Conservation (phyloP, 2,888 invertebrate species). For the Labia minor region DNA sequence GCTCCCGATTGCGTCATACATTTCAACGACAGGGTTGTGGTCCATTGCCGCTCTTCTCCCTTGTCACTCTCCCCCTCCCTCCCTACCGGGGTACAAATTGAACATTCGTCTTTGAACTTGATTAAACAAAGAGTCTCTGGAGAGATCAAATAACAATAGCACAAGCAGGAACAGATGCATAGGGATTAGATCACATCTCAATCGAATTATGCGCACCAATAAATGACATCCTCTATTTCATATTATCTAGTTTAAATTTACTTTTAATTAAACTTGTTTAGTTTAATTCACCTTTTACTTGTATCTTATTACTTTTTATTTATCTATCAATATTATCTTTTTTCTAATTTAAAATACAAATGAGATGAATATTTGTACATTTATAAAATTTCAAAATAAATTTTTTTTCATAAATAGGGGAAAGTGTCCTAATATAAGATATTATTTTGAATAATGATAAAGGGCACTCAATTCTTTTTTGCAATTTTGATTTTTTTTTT, state of each 20-base stretch:
- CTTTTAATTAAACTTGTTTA: neutral
- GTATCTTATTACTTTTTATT: too few species aligned
- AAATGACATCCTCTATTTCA: neutral
- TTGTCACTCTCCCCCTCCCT: neutral
- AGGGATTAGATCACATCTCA: neutral
- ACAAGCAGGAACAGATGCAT: neutral
- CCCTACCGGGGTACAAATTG: neutral
- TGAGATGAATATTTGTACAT: too few species aligned
- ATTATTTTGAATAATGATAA: too few species aligned
- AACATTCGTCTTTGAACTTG: slow-evolving; percentile 13
- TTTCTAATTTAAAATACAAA: too few species aligned
- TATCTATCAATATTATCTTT: too few species aligned
- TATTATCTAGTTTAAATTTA: neutral
- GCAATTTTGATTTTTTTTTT: too few species aligned
- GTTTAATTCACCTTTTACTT: too few species aligned
- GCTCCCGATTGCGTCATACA: neutral
- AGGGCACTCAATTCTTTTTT: too few species aligned
- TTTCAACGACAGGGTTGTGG: slow-evolving; percentile 3
- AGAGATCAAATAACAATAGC: slow-evolving; percentile 2
- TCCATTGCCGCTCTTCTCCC: neutral
- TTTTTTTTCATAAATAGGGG: too few species aligned
- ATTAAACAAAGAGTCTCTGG: neutral
- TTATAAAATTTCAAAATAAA: too few species aligned
- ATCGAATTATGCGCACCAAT: neutral
- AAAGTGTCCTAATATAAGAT: too few species aligned